These are phyloP conservation scores for Hafferia zeledoni DNA, from an alignment of 2,797 vertebrate species.

Conservation along the genomic window DNA sequence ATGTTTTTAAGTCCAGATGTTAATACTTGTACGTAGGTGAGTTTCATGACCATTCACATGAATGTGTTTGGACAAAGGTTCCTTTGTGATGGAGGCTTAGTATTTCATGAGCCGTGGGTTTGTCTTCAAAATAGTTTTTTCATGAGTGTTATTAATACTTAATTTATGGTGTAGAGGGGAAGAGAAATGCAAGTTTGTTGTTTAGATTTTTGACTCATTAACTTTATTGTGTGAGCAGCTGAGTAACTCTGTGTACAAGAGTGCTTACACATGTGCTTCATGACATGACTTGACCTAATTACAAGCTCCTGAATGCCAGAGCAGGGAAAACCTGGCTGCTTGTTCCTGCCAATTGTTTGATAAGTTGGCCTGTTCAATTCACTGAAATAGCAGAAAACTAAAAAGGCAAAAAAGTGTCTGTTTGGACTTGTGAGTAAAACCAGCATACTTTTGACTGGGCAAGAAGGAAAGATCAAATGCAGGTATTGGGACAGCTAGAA, in stretches of 20 bases:
- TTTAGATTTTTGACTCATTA: constrained; percentile 10
- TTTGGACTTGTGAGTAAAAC: neutral
- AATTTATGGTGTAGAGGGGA: neutral
- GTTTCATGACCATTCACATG: neutral
- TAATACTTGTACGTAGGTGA: constrained; percentile 3
- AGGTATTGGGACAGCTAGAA: neutral
- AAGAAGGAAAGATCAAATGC: neutral
- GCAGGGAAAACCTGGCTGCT: neutral
- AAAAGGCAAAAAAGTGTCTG: neutral
- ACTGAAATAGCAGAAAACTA: neutral
- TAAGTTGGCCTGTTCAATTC: neutral
- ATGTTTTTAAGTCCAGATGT: constrained; percentile 33
- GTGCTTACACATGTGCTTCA: neutral
- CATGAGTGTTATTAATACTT: neutral
- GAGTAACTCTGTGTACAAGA: neutral
- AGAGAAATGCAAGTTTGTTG: neutral
- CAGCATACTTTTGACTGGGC: neutral
- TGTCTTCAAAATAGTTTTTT: neutral
- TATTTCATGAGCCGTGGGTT: neutral
- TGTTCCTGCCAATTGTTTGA: neutral
- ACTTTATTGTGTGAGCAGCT: neutral
- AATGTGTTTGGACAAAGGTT: constrained; percentile 4
- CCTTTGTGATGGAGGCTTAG: constrained; percentile 11
- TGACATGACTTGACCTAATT: neutral
- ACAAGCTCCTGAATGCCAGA: neutral